Conservation (phyloP, 2,888 invertebrate species). For the Lithosia quadra region DNA sequence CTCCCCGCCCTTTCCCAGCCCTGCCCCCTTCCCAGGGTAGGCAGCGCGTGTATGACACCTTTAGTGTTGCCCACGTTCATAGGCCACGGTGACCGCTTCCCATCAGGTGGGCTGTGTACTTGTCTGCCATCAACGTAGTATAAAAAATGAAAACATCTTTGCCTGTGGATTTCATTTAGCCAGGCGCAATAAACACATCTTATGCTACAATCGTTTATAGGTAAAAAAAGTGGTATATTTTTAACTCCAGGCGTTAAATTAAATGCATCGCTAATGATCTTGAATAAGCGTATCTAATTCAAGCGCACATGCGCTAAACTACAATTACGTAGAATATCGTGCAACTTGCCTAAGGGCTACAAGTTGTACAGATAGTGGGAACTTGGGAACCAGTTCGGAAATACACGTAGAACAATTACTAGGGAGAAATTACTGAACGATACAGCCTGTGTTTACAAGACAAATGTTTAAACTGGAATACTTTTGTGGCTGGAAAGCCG, state of each 20-base stretch:
- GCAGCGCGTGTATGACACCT: no score
- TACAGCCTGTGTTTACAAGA: neutral
- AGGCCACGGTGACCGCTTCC: no score
- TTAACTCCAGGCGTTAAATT: constrained; percentile 7
- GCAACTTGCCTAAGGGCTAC: constrained; percentile 27
- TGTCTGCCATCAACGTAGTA: no score
- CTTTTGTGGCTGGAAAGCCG: no score
- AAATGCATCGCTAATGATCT: constrained; percentile 6
- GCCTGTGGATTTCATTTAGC: no score
- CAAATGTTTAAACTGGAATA: no score
- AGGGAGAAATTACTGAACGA: neutral
- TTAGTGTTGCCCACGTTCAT: no score
- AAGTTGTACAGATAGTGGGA: constrained; percentile 19
- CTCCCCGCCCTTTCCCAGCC: no score
- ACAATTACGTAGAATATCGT: constrained; percentile 29
- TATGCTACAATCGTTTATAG: neutral
- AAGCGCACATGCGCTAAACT: constrained; percentile 30
- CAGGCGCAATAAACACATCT: neutral
- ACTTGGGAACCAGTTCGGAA: constrained; percentile 3
- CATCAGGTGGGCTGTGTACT: no score
- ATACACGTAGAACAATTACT: neutral
- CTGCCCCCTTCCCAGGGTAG: no score
- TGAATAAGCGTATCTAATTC: constrained; percentile 12
- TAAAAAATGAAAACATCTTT: no score
- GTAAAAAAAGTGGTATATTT: neutral